Evolutionary conservation across 2,113 vertebrate genomes (phyloP).

Genomic region (Pseudorectes ferrugineus): DNA sequence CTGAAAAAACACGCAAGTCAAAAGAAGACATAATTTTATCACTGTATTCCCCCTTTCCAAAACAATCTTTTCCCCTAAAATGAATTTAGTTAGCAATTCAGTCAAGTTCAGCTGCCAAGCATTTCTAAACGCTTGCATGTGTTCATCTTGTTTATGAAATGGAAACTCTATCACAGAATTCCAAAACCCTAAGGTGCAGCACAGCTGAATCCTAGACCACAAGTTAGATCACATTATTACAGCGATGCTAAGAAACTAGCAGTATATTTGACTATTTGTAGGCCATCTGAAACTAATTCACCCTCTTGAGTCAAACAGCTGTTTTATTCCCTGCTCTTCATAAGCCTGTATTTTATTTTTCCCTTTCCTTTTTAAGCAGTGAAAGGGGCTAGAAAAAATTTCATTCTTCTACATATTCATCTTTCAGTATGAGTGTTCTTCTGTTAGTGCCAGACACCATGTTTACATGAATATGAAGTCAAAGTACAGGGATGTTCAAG

Average conservation of each 20-base stretch:
- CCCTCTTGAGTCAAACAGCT: neutral
- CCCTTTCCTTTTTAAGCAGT: neutral
- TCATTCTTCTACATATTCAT: neutral
- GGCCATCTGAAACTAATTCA: neutral
- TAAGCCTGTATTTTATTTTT: neutral
- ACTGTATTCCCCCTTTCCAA: constrained; percentile 9
- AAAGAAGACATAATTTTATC: constrained; percentile 2
- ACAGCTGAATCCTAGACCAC: neutral
- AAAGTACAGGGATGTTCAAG: neutral
- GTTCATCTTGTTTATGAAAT: constrained; percentile 12
- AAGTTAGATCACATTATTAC: neutral
- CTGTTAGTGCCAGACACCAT: neutral
- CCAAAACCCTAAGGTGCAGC: constrained; percentile 2
- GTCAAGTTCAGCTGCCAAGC: constrained; percentile 52
- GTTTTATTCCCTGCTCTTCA: neutral
- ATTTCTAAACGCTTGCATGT: constrained; percentile 43
- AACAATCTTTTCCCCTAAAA: constrained; percentile 46
- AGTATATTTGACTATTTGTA: neutral
- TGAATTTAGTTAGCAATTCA: constrained; percentile 34
- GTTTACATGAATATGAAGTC: neutral
- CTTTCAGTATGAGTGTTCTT: neutral
- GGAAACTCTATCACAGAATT: neutral
- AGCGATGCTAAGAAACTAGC: neutral
- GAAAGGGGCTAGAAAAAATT: neutral
- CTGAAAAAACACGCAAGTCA: neutral